These are phyloP conservation scores for Phoebastria nigripes DNA, from an alignment of 2,797 vertebrate genomes.

Conservation along the genomic window DNA sequence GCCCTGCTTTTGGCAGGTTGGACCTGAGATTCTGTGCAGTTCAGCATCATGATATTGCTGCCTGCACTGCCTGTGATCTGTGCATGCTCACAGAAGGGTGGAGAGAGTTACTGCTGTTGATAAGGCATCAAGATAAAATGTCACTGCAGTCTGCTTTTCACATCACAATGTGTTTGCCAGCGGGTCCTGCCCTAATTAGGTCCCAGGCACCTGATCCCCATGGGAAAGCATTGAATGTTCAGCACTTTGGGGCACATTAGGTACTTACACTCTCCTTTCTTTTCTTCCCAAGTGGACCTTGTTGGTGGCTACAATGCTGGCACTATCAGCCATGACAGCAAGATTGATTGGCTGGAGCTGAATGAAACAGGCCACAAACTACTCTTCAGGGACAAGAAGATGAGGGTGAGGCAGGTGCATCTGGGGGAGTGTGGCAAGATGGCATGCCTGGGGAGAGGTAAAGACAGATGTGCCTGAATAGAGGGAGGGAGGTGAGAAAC, in stretches of 20 bases:
- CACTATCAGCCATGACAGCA: constrained; percentile 88
- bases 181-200: background rate
- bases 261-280: background rate
- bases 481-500: background rate
- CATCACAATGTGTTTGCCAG: background rate
- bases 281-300: constrained; percentile 83
- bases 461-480: background rate
- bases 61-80: background rate
- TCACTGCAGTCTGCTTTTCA: background rate
- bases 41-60: background rate
- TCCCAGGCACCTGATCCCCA: background rate
- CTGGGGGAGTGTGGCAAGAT: background rate
- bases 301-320: constrained; percentile 82
- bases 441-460: background rate
- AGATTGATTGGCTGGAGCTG: constrained; percentile 95
- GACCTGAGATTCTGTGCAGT: background rate
- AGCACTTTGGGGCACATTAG: background rate
- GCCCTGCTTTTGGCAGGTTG: background rate
- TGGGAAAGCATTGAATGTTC: background rate
- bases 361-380: constrained; percentile 93
- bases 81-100: background rate
- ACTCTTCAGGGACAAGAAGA: constrained; percentile 95
- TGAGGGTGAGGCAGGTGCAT: constrained; percentile 79
- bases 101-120: background rate
- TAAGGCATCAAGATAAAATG: background rate